phyloP scores from a whole-genome alignment of 2,113 vertebrate species.

The Equus przewalskii region DNA sequence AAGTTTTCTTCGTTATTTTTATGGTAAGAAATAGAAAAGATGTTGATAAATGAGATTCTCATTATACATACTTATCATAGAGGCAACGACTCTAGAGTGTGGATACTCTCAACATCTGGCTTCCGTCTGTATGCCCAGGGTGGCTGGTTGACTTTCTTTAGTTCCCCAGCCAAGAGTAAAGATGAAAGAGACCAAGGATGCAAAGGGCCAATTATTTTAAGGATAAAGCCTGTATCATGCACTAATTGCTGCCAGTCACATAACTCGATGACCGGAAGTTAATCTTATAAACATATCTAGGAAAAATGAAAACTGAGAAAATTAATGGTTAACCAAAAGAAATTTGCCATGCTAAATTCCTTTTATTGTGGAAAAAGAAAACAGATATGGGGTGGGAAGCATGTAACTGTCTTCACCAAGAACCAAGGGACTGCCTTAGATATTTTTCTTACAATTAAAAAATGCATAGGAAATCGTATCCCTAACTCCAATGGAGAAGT shows the following conservation, averaged over 20 bases:
- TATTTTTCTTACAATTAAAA: not conserved
- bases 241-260: not conserved
- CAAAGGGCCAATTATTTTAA: not conserved
- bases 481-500: not conserved
- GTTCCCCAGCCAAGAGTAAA: not conserved
- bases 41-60: not conserved
- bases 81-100: not conserved
- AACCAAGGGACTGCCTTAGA: not conserved
- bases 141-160: not conserved
- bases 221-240: not conserved
- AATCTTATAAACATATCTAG: not conserved
- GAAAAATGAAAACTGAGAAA: not conserved
- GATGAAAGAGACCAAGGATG: not conserved
- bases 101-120: not conserved
- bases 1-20: not conserved
- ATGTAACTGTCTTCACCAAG: too few relatives aligned
- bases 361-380: not conserved
- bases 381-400: rapidly evolving
- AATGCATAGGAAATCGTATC: not conserved
- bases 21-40: not conserved
- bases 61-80: too few relatives aligned
- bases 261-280: not conserved
- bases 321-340: not conserved
- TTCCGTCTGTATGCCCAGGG: not conserved
- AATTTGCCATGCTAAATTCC: not conserved